Conservation (phyloP, 1,140 invertebrate genomes). For the Drosophila micromelanica region DNA sequence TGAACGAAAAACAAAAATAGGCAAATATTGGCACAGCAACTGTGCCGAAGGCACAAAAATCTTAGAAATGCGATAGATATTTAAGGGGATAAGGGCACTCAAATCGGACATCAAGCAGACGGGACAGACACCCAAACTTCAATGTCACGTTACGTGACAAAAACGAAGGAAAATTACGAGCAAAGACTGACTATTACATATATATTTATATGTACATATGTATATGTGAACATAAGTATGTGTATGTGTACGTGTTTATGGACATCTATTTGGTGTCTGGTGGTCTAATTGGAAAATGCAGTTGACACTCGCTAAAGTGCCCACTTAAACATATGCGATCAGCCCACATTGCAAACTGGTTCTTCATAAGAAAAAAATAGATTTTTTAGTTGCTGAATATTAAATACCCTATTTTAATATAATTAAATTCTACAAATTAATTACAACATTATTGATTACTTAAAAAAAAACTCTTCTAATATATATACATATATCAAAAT, state of each 20-base stretch:
- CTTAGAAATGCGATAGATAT: not conserved
- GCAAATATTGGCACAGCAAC: slow-evolving; percentile 26
- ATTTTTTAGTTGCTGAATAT: not conserved
- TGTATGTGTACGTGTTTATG: not conserved
- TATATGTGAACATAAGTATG: not conserved
- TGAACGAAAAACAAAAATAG: slow-evolving; percentile 23
- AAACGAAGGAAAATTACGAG: slow-evolving; percentile 6
- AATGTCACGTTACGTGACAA: slow-evolving; percentile 28
- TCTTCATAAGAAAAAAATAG: slow-evolving; percentile 25
- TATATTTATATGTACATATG: not conserved
- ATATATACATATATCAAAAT: too few relatives aligned
- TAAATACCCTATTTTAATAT: not conserved
- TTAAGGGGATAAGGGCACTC: not conserved
- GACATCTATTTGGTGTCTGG: not conserved
- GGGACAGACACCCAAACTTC: not conserved
- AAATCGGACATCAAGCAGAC: slow-evolving; percentile 1
- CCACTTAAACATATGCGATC: slow-evolving; percentile 46
- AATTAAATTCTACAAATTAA: too few relatives aligned
- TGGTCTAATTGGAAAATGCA: slow-evolving; percentile 52
- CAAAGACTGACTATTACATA: not conserved
- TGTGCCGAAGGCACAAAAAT: not conserved
- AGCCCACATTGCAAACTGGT: slow-evolving; percentile 48
- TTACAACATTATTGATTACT: too few relatives aligned
- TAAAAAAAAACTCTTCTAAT: too few relatives aligned
- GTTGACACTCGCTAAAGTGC: slow-evolving; percentile 53